Base-by-base conservation (phyloP, 1,140 invertebrate species). In the Goniozus legneri region DNA sequence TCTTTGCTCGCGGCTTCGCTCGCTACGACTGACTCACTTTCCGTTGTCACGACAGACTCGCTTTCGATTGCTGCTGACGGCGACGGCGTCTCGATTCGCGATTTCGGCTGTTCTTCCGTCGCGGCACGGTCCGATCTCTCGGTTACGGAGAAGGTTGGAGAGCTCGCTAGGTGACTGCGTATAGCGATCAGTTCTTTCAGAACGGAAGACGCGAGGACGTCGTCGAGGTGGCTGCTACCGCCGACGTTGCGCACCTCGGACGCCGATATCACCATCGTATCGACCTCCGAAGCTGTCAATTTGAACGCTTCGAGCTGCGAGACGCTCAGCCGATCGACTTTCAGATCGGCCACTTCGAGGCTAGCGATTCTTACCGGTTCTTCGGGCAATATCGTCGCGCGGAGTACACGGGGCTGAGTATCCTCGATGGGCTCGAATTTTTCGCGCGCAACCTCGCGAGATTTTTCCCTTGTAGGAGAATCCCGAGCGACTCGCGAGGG, bases 261-360 rank as follows among this genome's bases (percentile, higher is more conserved):
- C 0, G 85, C 80, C 31, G 82, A 80, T 50, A 91, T 76, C 3
- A 83, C 81, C 30, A 81, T 77, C 2, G 86, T 82, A 62, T 90
- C 87, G 27, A 91, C 82, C 64, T 90, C 87, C 1, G 87, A 89
- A 1, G 89, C 87, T 13, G 84, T 73, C 38, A 91, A 87, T 65
- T 86, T 88, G 30, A 82, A 82, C 0, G 88, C 87, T 62, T 88
- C 82, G 14, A 91, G 65, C 54, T 88, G 85, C 19, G 83, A 84
- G 4, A 90, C 88, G 54, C 81, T 87, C 19, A 91, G 56, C 49
- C 84, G 78, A 21, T 89, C 86, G 1, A 91, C 87, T 54, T 88
- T 85, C 35, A 91, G 74, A 60, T 89, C 86, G n/a, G 72, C 70
- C 0, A 88, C 82, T 68, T 87, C 83, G 20, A 91, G 65, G 51